Evolutionary conservation across 2,888 invertebrate species (phyloP), one percentile per base, ranked within the genome.

Genomic region (Ophion ellenae): DNA sequence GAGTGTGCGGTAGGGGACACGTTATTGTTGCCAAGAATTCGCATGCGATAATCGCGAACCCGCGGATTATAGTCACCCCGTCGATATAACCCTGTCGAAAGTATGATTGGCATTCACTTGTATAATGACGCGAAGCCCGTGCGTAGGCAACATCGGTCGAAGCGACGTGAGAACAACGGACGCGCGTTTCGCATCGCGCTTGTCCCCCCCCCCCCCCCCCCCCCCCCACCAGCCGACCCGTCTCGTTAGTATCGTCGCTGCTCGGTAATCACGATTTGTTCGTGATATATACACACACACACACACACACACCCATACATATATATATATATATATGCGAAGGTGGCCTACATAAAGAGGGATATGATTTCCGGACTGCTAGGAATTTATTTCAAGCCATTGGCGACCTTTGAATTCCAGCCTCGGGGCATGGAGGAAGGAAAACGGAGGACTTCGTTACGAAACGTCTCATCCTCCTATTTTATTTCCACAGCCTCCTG

Each of bases 81-180:
- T 74, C 83, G 69, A 83, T 83, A 79, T 64, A 78, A 83, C 83
- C 79, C 79, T 74, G 83, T 83, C 78, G 79, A 83, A 83, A 67
- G 69, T 83, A 73, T 83, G 83, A 83, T 83, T 83, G 83, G 83
- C 83, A 66, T 74, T 64, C 40, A 63, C 61, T 17, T 57, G 20
- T 61, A 40, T 74, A 73, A 83, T 73, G 83, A 83, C 66, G 73
- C 67, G 20, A 36, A 61, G 57, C 70, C 24, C 61, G 36, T 67
- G 76, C 40, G 14, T 10, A 45, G 61, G 28, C n/a, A 70, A 32
- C 28, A n/a, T 28, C 11, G 36, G 70, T 14, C 66, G 11, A 36
- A 24, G 36, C 20, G 14, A 40, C 9, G 24, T 17, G 11, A n/a
- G 28, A 53, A 53, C 53, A 53, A 53, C 53, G 53, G 53, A 53